Base-by-base conservation (phyloP, 2,797 vertebrate species). In the Rhinella marina region DNA sequence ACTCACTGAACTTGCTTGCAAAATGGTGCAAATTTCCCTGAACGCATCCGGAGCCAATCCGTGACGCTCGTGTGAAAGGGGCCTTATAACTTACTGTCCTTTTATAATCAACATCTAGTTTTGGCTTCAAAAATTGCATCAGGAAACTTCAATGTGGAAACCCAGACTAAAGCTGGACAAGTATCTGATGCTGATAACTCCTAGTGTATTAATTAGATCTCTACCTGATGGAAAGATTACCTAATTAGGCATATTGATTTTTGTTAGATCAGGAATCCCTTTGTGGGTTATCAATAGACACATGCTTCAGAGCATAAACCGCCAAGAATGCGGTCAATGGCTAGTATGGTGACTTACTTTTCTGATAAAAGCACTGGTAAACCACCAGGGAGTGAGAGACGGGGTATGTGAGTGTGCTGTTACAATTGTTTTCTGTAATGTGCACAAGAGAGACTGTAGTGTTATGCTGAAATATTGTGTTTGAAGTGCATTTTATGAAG, bases 261-360 rank as follows among this genome's bases (percentile, higher is more conserved):
- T 66, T 83, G 75, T 86, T 78, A 62, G 85, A 86, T 88, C n/a
- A 87, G 80, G 66, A 68, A 78, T 85, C 88, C 75, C 79, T 77
- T 75, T 90, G 90, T 90, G 85, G 77, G 82, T 90, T 92, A 91
- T 89, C 91, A 92, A 92, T 92, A 91, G 91, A 52, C 23, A 75
- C 48, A 52, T 77, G 75, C 75, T 54, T 77, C 50, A 54, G 48
- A 54, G 75, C 48, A 54, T 52, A 25, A 77, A 54, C 48, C 13
- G 3, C 48, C 25, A 77, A 16, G 48, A 6, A n/a, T 25, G 23
- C 12, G 50, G 75, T 77, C 75, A 77, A 54, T 77, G 13, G 13
- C 48, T 25, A n/a, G 48, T 77, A 23, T 77, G 23, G 23, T 77
- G 48, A 13, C 23, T 77, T 25, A 54, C 13, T 50, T 76, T 52